Evolutionary conservation across 2,113 vertebrate genomes (phyloP), one percentile per base, ranked within the genome.

Genomic region (Circaetus cinerascens): DNA sequence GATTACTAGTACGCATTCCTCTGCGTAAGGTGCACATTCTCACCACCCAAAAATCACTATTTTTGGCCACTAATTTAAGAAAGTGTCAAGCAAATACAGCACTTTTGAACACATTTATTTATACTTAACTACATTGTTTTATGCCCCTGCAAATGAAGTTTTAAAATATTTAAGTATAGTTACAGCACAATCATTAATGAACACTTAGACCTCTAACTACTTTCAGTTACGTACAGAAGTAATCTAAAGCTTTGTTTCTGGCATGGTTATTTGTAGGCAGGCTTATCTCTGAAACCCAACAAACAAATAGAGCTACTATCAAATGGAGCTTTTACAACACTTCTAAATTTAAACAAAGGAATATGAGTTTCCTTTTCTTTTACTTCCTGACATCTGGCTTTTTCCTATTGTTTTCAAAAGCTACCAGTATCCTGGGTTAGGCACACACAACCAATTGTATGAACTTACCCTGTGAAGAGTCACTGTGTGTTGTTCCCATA

Each of bases 401-500:
- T 98, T 94, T 96, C 97, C 99, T 98, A 99, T 99, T 99, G 99
- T 99, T 98, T 96, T 92, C 91, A 92, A 95, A 97, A 97, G 77
- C 92, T 75, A 76, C 91, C 97, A 96, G 98, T 98, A 99, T 99
- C 99, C 99, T 99, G 99, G 98, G 14, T 98, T 97, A 98, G 91
- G 88, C 92, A 83, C 72, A 92, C 94, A 84, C 53, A 81, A 96
- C 68, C 96, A 69, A 97, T 59, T 88, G 84, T 80, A 97, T 64
- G 46, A 92, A 98, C 99, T 98, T 95, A 99, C 99, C 99, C 99
- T 99, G 99, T 99, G 99, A 98, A 99, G 99, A 91, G 99, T 99
- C 97, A 99, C 99, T 84, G 99, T 99, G 98, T 99, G 99, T 97
- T 99, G 99, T 98, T 99, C 99, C 99, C 99, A 99, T 99, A 99